These are phyloP conservation scores for Chauna torquata DNA, from an alignment of 2,113 vertebrate species.

Conservation along the genomic window DNA sequence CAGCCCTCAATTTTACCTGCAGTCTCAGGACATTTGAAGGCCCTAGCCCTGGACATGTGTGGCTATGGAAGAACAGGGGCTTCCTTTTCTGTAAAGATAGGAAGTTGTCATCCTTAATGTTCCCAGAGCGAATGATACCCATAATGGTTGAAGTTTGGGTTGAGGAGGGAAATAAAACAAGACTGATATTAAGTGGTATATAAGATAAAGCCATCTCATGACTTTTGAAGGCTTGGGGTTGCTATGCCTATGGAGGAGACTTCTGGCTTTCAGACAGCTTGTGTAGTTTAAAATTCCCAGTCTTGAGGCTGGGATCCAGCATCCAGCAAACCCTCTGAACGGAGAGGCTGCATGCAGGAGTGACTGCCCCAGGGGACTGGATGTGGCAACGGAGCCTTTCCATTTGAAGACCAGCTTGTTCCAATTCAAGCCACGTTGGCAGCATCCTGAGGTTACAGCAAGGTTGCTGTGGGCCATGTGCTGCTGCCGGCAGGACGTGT, in stretches of 20 bases:
- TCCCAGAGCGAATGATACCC: not conserved
- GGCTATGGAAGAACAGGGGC: not conserved
- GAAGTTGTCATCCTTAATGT: not conserved
- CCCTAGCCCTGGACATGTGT: not conserved
- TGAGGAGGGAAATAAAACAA: not conserved
- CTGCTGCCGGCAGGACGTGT: accelerated
- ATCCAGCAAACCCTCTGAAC: not conserved
- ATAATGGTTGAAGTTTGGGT: not conserved
- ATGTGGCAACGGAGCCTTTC: not conserved
- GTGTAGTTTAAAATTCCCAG: not conserved
- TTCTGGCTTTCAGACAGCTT: not conserved
- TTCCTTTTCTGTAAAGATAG: not conserved
- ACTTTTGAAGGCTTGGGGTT: not conserved
- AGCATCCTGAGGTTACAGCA: not conserved
- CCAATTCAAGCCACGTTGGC: not conserved
- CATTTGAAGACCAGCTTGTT: not conserved
- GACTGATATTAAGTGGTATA: not conserved
- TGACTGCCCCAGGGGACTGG: not conserved
- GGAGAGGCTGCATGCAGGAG: not conserved
- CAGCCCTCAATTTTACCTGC: not conserved
- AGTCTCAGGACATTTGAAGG: not conserved
- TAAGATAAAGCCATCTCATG: not conserved
- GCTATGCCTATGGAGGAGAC: not conserved
- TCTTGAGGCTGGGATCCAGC: not conserved
- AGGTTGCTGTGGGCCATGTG: not conserved